Percentiles rank a stretch among this genome's conserved stretches.
Evolutionary conservation across 2,113 vertebrate genomes (phyloP).

Genomic region (Gadus macrocephalus): DNA sequence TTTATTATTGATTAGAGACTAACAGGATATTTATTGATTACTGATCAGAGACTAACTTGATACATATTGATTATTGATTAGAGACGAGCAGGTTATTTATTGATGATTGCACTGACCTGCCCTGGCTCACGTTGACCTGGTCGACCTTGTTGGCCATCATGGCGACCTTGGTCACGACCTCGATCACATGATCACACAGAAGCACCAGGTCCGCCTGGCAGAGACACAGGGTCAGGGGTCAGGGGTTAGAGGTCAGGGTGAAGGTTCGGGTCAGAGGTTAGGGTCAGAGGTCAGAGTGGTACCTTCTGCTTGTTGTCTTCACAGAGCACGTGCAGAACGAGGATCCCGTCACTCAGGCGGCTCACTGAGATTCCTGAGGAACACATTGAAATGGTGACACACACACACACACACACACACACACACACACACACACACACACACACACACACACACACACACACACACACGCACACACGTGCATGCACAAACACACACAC

Average conservation of each 20-base stretch:
- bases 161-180: conserved; percentile 87
- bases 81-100: not conserved
- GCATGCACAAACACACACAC: not conserved
- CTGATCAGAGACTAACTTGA: no score
- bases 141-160: conserved; percentile 81
- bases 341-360: conserved; percentile 87
- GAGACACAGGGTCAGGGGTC: conserved; percentile 16
- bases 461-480: not conserved
- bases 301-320: conserved; percentile 96
- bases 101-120: conserved; percentile 76
- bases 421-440: no score
- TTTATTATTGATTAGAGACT: no score
- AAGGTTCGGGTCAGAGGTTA: not conserved
- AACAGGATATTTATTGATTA: no score
- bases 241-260: not conserved
- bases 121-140: conserved; percentile 87
- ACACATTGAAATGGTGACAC: conserved; percentile 13
- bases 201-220: conserved; percentile 88
- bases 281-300: not conserved
- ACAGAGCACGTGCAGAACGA: conserved; percentile 87
- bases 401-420: not conserved
- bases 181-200: conserved; percentile 88
- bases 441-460: not conserved
- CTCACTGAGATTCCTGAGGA: conserved; percentile 88
- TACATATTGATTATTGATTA: no score